These are phyloP conservation scores for Bombus vancouverensis DNA, from an alignment of 1,140 invertebrate genomes.

Conservation along the genomic window DNA sequence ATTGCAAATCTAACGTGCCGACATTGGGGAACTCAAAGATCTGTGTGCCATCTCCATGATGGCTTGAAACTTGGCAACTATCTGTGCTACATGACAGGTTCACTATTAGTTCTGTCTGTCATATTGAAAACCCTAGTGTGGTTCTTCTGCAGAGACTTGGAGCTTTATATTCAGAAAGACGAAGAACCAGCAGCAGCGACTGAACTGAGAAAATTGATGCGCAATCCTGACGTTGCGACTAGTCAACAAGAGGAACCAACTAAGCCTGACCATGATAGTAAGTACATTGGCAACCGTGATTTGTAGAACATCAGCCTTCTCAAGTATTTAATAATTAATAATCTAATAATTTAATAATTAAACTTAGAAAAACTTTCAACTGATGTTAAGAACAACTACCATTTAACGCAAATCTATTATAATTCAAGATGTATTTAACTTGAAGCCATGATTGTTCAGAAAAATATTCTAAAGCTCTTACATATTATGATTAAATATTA, in stretches of 20 bases:
- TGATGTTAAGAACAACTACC: not conserved
- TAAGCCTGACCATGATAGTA: slow-evolving; percentile 9
- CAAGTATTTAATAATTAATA: not conserved
- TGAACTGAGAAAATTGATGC: slow-evolving; percentile 62
- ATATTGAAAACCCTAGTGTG: slow-evolving; percentile 70
- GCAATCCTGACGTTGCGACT: not conserved
- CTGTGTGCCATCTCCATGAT: slow-evolving; percentile 72
- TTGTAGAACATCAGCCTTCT: not conserved
- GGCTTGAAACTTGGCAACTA: slow-evolving; percentile 70
- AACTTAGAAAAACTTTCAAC: too few species aligned
- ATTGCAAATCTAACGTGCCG: slow-evolving; percentile 77
- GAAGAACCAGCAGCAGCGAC: slow-evolving; percentile 25
- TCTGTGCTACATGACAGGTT: slow-evolving; percentile 72
- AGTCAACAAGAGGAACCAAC: not conserved
- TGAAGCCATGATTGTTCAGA: not conserved
- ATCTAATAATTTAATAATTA: not conserved
- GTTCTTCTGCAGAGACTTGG: slow-evolving; percentile 68
- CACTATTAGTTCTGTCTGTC: slow-evolving; percentile 64
- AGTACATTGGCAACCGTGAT: not conserved
- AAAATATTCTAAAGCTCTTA: not conserved
- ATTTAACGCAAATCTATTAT: not conserved
- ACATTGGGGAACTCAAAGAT: slow-evolving; percentile 69
- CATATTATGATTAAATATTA: too few species aligned
- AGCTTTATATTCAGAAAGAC: slow-evolving; percentile 66
- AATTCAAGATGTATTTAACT: not conserved